Percentiles rank a stretch among this genome's conserved stretches.
phyloP scores from a whole-genome alignment of 2,888 invertebrate genomes.

The Torymus texanus region DNA sequence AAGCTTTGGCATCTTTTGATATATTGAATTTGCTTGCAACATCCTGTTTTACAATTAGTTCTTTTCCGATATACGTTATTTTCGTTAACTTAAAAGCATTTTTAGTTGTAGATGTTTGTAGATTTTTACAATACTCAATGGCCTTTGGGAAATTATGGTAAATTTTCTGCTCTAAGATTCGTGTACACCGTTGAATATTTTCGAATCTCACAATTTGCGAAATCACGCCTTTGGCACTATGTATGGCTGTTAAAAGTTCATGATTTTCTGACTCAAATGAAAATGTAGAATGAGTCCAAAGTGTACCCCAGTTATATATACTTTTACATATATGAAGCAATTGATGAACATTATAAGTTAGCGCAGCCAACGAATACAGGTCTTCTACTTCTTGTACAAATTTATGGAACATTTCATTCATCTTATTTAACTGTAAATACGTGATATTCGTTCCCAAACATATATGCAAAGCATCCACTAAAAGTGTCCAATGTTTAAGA shows the following conservation, averaged over 20 bases:
- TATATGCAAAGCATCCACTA: slow-evolving; percentile 41
- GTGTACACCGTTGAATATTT: neutral
- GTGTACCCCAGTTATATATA: slow-evolving; percentile 40
- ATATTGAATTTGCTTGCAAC: neutral
- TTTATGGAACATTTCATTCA: slow-evolving; percentile 9
- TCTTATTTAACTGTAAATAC: slow-evolving; percentile 2
- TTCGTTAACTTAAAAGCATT: neutral
- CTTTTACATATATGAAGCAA: slow-evolving; percentile 32
- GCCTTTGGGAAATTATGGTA: neutral
- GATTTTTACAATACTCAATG: neutral
- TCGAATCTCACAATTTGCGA: neutral
- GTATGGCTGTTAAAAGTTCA: slow-evolving; percentile 36
- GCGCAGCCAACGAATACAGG: slow-evolving; percentile 15
- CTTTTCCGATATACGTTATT: neutral
- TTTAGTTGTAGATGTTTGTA: neutral
- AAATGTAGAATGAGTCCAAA: slow-evolving; percentile 34
- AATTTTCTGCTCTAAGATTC: neutral
- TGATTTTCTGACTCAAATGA: slow-evolving; percentile 48
- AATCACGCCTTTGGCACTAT: slow-evolving; percentile 51
- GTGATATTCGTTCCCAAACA: neutral
- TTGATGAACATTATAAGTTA: slow-evolving; percentile 47
- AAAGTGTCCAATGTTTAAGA: slow-evolving; percentile 33
- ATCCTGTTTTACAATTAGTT: too few relatives aligned
- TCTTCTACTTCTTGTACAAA: slow-evolving; percentile 7
- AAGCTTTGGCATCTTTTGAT: slow-evolving; percentile 5